These are phyloP conservation scores for Cydia strobilella DNA, from an alignment of 1,140 invertebrate genomes.

Conservation along the genomic window DNA sequence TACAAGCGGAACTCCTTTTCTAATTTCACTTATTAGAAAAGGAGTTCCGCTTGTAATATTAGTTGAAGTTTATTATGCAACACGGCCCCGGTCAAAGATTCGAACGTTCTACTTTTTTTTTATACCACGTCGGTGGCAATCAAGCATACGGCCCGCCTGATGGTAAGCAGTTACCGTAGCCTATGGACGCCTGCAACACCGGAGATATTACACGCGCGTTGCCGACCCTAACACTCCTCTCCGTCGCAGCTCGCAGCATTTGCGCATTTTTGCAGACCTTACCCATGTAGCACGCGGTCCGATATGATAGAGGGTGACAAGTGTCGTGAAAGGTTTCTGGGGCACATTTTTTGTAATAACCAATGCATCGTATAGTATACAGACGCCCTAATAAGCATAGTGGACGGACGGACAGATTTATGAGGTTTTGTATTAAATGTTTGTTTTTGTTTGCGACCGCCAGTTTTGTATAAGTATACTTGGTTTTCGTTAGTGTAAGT, in stretches of 20 bases:
- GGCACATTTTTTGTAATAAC: constrained; percentile 25
- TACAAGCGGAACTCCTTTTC: too few relatives aligned
- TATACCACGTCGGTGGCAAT: too few relatives aligned
- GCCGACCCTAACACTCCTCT: too few relatives aligned
- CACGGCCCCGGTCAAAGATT: too few relatives aligned
- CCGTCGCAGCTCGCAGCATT: too few relatives aligned
- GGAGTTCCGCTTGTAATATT: too few relatives aligned
- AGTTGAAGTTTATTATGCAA: too few relatives aligned
- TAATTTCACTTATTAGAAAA: too few relatives aligned
- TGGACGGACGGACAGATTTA: constrained; percentile 8
- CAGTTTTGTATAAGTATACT: not conserved
- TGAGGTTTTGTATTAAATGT: not conserved
- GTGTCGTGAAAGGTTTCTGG: constrained; percentile 15
- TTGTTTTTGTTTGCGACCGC: not conserved
- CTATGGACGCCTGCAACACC: too few relatives aligned
- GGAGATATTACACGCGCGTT: too few relatives aligned
- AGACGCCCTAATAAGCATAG: constrained; percentile 7
- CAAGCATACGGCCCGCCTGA: too few relatives aligned
- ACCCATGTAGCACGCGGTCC: not conserved
- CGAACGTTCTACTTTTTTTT: too few relatives aligned
- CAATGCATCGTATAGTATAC: not conserved
- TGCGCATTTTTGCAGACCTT: not conserved
- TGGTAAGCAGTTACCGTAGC: not conserved
- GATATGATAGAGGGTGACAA: constrained; percentile 20
- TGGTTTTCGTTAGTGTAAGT: not conserved